These are phyloP conservation scores for Drosophila pseudotalamancana DNA, from an alignment of 2,888 invertebrate genomes.

Conservation along the genomic window DNA sequence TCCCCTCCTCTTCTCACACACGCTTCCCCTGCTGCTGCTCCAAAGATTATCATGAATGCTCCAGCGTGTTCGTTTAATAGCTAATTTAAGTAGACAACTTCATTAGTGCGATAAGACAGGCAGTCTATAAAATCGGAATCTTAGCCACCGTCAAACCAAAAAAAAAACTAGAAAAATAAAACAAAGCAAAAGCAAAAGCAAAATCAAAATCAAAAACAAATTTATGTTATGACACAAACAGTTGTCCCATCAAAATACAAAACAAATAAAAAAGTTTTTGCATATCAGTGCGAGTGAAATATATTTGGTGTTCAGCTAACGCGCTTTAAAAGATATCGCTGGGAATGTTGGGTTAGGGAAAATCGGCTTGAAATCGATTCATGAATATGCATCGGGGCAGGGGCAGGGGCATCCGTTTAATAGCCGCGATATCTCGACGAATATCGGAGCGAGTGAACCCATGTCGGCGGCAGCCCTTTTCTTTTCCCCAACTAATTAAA, in stretches of 20 bases:
- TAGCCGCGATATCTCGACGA: slow-evolving; percentile 40
- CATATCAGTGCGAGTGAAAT: slow-evolving; percentile 55
- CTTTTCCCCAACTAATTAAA: slow-evolving; percentile 56
- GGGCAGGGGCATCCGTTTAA: slow-evolving; percentile 43
- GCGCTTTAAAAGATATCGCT: slow-evolving; percentile 55
- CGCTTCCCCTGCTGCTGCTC: background rate
- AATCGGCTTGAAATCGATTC: slow-evolving; percentile 25
- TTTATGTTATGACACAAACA: slow-evolving; percentile 61
- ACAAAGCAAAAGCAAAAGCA: background rate
- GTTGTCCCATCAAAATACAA: slow-evolving; percentile 40
- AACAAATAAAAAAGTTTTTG: slow-evolving; percentile 50
- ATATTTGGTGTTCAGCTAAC: slow-evolving; percentile 45
- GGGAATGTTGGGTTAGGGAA: slow-evolving; percentile 8
- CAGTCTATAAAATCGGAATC: slow-evolving; percentile 57
- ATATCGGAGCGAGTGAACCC: background rate
- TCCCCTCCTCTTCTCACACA: background rate
- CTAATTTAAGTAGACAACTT: slow-evolving; percentile 72
- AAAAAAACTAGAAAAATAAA: slow-evolving; percentile 16
- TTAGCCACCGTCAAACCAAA: slow-evolving; percentile 15
- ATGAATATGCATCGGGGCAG: slow-evolving; percentile 60
- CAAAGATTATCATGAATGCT: slow-evolving; percentile 41
- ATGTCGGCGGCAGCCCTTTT: slow-evolving; percentile 26
- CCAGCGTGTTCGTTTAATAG: slow-evolving; percentile 70
- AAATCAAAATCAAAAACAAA: slow-evolving; percentile 16
- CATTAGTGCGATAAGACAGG: slow-evolving; percentile 67